A percentile compares a stretch with the other conserved stretches of the same genome.
phyloP scores from a whole-genome alignment of 1,140 invertebrate species.

The Caenorhabditis remanei region DNA sequence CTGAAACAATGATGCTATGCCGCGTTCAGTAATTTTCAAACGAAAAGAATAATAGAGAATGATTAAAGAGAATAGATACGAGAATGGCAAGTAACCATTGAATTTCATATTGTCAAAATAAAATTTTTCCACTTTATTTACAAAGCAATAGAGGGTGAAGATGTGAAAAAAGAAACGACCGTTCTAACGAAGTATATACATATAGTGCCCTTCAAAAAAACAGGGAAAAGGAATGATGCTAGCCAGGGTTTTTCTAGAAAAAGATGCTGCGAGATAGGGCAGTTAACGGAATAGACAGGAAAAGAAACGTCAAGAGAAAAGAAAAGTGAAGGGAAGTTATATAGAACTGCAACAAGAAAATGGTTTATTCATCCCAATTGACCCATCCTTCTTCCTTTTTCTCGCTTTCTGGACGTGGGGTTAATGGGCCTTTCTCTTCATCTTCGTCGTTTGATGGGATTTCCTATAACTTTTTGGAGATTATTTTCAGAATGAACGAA shows the following conservation, averaged over 20 bases:
- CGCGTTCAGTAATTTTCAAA: background rate
- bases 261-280: background rate
- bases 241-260: background rate
- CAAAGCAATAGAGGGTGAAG: conserved; percentile 5
- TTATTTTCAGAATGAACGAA: background rate
- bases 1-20: background rate
- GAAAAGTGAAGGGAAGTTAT: background rate
- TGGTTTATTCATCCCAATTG: conserved; percentile 59
- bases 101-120: background rate
- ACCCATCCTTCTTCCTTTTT: conserved; percentile 63
- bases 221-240: conserved; percentile 12
- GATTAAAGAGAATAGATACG: background rate
- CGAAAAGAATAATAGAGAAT: background rate
- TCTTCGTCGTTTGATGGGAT: conserved; percentile 54
- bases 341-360: background rate
- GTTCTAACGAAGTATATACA: conserved; percentile 11
- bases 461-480: conserved; percentile 45
- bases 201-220: background rate
- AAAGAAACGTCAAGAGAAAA: background rate
- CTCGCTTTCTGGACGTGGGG: conserved; percentile 44
- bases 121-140: conserved; percentile 4
- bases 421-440: conserved; percentile 43
- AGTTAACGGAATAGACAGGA: background rate
- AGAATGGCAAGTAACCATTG: background rate
- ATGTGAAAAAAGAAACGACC: background rate